Base-by-base conservation (phyloP, 2,797 vertebrate genomes). In the Sebastes taczanowskii region DNA sequence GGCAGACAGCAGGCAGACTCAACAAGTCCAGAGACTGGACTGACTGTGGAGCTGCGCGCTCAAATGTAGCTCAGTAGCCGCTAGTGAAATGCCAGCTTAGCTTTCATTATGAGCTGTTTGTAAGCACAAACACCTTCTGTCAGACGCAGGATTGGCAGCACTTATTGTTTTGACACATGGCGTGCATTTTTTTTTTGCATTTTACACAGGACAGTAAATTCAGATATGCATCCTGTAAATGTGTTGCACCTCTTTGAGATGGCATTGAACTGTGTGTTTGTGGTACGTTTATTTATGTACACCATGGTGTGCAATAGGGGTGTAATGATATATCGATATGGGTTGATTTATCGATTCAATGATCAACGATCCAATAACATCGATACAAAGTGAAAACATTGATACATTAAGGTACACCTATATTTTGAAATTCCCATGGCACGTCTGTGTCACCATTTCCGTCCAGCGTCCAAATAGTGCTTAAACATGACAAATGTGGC, bases 101-200 rank as follows among this genome's bases (percentile, higher is more conserved):
- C 71, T 56, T 78, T 77, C 53, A 69, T 49, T 46, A 49, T 64
- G 52, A 65, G 49, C 61, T 66, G 78, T 85, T 82, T 86, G 73
- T 77, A 74, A 84, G 83, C 65, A 71, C 29, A 80, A 71, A 77
- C 73, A 77, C 83, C 65, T 66, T 81, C 77, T 79, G 82, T 77
- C 59, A 71, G 69, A 81, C 32, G 70, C 52, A 6, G 18, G n/a
- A 74, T 64, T 77, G 77, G 58, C 75, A 64, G 76, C 20, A 72
- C 60, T 66, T 25, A 9, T 66, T 68, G 55, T 18, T 67, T 56
- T 11, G 55, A 72, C 73, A 64, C 69, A 70, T 22, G 58, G 25
- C 49, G 23, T 18, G 25, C 16, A 46, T 53, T 53, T 7, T 22
- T 16, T 2, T 29, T 16, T 34, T 59, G 1, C 2, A 38, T 74